These are phyloP conservation scores for Cydia fagiglandana DNA, from an alignment of 1,140 invertebrate species.

Conservation along the genomic window DNA sequence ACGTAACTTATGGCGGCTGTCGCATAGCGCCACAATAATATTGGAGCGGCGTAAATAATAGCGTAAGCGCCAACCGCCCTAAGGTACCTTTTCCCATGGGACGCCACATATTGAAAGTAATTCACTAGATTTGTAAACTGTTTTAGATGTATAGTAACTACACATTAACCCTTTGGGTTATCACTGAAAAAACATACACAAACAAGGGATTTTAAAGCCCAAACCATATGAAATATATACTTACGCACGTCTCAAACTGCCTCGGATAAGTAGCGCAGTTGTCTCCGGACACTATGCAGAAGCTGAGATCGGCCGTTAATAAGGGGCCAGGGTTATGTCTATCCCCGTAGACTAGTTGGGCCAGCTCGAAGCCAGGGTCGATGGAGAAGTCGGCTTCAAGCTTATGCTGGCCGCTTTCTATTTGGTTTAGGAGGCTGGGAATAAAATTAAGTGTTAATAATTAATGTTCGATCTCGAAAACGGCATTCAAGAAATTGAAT, in stretches of 20 bases:
- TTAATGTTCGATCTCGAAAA: background rate
- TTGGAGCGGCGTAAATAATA: too few species aligned
- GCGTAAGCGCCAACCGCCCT: too few species aligned
- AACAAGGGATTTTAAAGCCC: too few species aligned
- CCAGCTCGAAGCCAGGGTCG: slow-evolving; percentile 90
- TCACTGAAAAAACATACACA: too few species aligned
- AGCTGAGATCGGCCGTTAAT: slow-evolving; percentile 71
- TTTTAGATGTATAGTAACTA: too few species aligned
- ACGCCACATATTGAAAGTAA: too few species aligned
- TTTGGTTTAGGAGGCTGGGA: slow-evolving; percentile 56
- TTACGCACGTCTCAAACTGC: slow-evolving; percentile 83
- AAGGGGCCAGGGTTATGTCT: slow-evolving; percentile 53
- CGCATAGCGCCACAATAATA: too few species aligned
- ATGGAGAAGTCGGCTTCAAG: slow-evolving; percentile 87
- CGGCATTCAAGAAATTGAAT: too few species aligned
- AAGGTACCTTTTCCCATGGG: too few species aligned
- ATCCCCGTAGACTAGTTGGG: slow-evolving; percentile 72
- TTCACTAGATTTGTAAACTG: too few species aligned
- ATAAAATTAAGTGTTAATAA: slow-evolving; percentile 13
- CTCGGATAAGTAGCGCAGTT: slow-evolving; percentile 85
- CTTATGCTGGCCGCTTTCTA: slow-evolving; percentile 56
- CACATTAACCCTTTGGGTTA: too few species aligned
- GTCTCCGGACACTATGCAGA: slow-evolving; percentile 81
- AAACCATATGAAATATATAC: slow-evolving; percentile 51
- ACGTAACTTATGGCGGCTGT: too few species aligned